Evolutionary conservation across 2,888 invertebrate genomes (phyloP), one percentile per base, ranked within the genome.

Genomic region (Agrochola lychnidis): DNA sequence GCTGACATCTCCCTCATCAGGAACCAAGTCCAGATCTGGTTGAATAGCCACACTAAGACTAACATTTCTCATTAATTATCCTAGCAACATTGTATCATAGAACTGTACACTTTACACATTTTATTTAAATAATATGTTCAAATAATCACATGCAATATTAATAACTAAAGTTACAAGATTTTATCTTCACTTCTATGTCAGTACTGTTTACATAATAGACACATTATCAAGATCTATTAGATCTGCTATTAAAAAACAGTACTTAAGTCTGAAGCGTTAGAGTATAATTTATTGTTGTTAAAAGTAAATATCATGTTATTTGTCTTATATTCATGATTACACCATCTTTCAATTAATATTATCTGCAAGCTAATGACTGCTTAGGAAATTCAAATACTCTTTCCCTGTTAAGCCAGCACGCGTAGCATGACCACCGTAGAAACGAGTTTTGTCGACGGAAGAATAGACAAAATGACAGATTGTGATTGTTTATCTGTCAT

Each of bases 1-100:
- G 96, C 97, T 7, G 99, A 99, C 91, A 98, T 99, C 70, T 95
- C 96, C 40, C 96, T 97, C 70, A 98, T 99, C 78, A 86, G 88
- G 42, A 83, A 80, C 36, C 85, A 93, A 87, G 93, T 94, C 4
- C 73, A 90, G 67, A 84, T 79, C 45, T 95, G 94, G 94, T 71
- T 88, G 71, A 79, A 89, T 0, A 82, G 78, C 67, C 89, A 89
- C 6, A 42, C 40, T 22, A 67, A 79, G 22, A 40, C 56, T 69
- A 69, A 71, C 10, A 12, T 51, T 6, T 59, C 22, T 57, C 36
- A 57, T n/a, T 25, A 22, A 25, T 30, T 64, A 40, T 25, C 12
- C n/a, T 6, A 56, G 14, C 63, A 48, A 69, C 16, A 56, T 53
- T 22, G 7, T 25, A 61, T 40, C 16, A 5, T 25, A 66, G 4